Conservation (phyloP, 2,113 vertebrate species). For the Etia nguti region DNA sequence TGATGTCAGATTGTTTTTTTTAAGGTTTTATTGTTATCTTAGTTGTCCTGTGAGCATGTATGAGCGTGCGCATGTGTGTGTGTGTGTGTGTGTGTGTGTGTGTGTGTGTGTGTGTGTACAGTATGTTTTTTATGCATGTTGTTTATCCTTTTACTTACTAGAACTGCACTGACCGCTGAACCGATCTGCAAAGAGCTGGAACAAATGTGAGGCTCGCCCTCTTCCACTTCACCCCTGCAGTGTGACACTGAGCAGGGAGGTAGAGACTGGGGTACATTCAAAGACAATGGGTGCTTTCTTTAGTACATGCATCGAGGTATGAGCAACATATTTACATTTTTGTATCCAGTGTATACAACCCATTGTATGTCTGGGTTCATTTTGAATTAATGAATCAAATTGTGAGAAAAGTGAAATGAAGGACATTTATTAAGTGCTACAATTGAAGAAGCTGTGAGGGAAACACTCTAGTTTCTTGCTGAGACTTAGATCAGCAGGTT, state of each 20-base stretch:
- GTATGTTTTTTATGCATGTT: conserved; percentile 12
- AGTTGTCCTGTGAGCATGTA: neutral
- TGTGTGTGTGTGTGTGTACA: neutral
- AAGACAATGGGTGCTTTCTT: conserved; percentile 3
- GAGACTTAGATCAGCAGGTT: neutral
- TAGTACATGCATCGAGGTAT: neutral
- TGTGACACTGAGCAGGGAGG: neutral
- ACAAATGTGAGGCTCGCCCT: conserved; percentile 4
- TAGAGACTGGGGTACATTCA: neutral
- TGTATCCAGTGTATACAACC: neutral
- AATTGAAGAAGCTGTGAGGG: neutral
- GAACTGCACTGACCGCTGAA: conserved; percentile 52
- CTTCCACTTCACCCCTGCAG: neutral
- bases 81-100: neutral
- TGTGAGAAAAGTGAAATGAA: neutral
- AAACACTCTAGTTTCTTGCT: neutral
- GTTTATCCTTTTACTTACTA: conserved; percentile 11
- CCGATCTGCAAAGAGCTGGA: conserved; percentile 41
- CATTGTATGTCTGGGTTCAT: neutral
- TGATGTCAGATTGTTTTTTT: conserved; percentile 43
- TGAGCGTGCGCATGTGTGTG: neutral
- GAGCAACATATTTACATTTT: neutral
- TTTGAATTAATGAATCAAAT: neutral
- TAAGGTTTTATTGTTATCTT: conserved; percentile 12
- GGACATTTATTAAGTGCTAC: neutral